These are phyloP conservation scores for Hypsopygia costalis DNA, from an alignment of 2,888 invertebrate species.

Conservation along the genomic window DNA sequence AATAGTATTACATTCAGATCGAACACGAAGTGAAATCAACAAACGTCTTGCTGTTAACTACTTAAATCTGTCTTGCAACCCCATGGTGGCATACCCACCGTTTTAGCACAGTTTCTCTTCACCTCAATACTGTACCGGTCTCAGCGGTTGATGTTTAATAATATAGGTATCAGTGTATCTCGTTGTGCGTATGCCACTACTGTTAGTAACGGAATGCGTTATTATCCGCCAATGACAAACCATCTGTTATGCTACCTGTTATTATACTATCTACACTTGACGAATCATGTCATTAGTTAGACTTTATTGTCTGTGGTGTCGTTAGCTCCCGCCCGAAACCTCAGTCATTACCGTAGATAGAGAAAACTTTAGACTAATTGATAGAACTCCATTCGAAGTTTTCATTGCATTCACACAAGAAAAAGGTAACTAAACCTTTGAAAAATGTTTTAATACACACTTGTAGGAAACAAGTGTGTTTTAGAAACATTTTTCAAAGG, in stretches of 20 bases:
- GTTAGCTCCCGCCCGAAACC: slow-evolving; percentile 3
- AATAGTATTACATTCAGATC: too few relatives aligned
- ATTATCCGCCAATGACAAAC: slow-evolving; percentile 58
- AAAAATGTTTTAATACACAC: too few relatives aligned
- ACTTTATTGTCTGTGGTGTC: too few relatives aligned
- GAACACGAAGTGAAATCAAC: too few relatives aligned
- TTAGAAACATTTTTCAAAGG: too few relatives aligned
- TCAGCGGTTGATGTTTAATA: slow-evolving; percentile 41
- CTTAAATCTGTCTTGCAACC: not conserved
- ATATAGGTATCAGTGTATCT: slow-evolving; percentile 40
- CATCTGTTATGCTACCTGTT: slow-evolving; percentile 16
- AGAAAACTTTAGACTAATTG: too few relatives aligned
- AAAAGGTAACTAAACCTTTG: too few relatives aligned
- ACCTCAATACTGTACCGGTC: slow-evolving; percentile 54
- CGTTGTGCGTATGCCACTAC: slow-evolving; percentile 49
- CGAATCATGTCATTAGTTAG: slow-evolving; percentile 1
- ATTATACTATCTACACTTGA: slow-evolving; percentile 18
- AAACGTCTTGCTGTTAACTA: too few relatives aligned
- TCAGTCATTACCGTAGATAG: slow-evolving; percentile 1
- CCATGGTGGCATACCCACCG: slow-evolving; percentile 14
- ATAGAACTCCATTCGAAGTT: too few relatives aligned
- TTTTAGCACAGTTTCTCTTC: slow-evolving; percentile 49
- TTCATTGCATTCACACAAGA: too few relatives aligned
- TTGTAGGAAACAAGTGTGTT: too few relatives aligned
- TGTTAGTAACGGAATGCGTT: slow-evolving; percentile 63